Base-by-base conservation (phyloP, 2,888 invertebrate species). In the Nemurella pictetii region DNA sequence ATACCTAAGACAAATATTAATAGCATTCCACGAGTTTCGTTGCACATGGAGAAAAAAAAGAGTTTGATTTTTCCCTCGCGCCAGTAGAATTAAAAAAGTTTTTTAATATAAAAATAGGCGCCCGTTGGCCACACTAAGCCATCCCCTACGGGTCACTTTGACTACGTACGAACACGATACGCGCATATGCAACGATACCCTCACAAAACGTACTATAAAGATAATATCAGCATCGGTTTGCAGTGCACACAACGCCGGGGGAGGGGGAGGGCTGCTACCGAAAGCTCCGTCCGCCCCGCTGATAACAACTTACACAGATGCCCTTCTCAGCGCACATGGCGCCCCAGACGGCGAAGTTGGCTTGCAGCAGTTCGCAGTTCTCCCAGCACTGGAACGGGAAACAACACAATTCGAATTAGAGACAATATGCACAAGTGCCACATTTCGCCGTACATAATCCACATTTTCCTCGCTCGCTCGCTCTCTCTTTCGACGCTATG, bases 331-430 rank as follows among this genome's bases (percentile, higher is more conserved):
- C 92, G 89, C 94, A 95, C 89, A 94, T 94, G 86, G 94, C 93
- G 82, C 94, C 94, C 94, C 94, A 94, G 75, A 94, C 92, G 91
- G 93, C 93, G 90, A 94, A 94, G 90, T 94, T 94, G 80, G 94
- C 94, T 90, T 94, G 94, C 87, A 95, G 92, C 87, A 94, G 92
- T 89, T 94, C 94, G 91, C 95, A 95, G 89, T 94, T 94, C 91
- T 94, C 94, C 95, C 95, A 95, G 90, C 95, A 95, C 95, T 95
- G 93, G 32, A 91, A 94, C 92, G 92, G 92, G 92, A 89, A 88
- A 89, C 85, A n/a, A n/a, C n/a, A n/a, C 86, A 84, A 84, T 55
- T 55, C 55, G 12, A 55, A 55, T 55, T 55, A 55, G 55, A 55
- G 12, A 15, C 55, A 55, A 20, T 20, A 55, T 55, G 20, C 55